A percentile compares a stretch with the other conserved stretches of the same genome.
These are phyloP conservation scores for Platycheirus rosarum DNA, from an alignment of 2,888 invertebrate species.

Conservation along the genomic window DNA sequence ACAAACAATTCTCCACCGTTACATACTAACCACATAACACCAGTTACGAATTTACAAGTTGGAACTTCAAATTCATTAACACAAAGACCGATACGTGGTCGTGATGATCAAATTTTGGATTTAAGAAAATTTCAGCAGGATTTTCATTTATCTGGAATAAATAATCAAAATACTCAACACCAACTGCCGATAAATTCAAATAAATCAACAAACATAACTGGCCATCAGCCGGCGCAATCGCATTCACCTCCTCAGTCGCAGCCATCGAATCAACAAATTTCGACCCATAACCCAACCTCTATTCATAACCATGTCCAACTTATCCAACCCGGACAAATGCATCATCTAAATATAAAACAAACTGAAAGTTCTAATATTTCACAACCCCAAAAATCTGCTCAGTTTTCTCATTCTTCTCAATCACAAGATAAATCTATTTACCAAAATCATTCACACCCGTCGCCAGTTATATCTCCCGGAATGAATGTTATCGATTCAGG, in stretches of 20 bases:
- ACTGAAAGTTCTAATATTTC: conserved; percentile 73
- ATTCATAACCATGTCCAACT: conserved; percentile 51
- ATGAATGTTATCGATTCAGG: conserved; percentile 46
- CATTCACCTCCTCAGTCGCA: conserved; percentile 78
- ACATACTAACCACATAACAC: conserved; percentile 75
- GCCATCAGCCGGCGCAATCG: conserved; percentile 80
- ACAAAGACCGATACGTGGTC: conserved; percentile 79
- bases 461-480: conserved; percentile 61
- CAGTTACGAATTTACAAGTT: conserved; percentile 74
- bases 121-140: conserved; percentile 91
- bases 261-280: conserved; percentile 76
- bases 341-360: conserved; percentile 76
- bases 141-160: conserved; percentile 86
- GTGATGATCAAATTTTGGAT: conserved; percentile 83
- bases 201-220: conserved; percentile 77
- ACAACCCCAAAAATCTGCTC: conserved; percentile 60
- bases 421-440: conserved; percentile 66
- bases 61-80: conserved; percentile 78
- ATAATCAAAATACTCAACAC: conserved; percentile 79
- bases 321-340: conserved; percentile 71
- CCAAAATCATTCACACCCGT: conserved; percentile 59
- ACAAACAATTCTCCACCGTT: conserved; percentile 79
- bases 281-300: conserved; percentile 46
- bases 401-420: conserved; percentile 50
- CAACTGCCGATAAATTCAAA: conserved; percentile 77